These are phyloP conservation scores for Anhinga anhinga DNA, from an alignment of 2,113 vertebrate genomes.

Conservation along the genomic window DNA sequence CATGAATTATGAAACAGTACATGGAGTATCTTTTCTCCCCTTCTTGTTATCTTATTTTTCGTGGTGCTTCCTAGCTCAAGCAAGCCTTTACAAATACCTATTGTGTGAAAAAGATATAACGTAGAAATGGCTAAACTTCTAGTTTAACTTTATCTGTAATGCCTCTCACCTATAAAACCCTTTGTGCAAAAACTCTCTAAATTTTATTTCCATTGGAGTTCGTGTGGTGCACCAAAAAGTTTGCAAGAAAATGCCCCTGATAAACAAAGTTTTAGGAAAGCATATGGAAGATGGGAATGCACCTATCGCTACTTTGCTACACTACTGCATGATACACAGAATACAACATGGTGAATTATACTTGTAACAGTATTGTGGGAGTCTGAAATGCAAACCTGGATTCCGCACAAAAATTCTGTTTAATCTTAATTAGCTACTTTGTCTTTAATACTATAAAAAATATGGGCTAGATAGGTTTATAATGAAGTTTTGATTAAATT, in stretches of 20 bases:
- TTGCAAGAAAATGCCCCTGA: not conserved
- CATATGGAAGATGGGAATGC: not conserved
- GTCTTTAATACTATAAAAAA: not conserved
- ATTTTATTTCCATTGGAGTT: not conserved
- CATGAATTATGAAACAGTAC: conserved; percentile 20
- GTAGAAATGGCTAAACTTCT: not conserved
- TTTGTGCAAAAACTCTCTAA: not conserved
- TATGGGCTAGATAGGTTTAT: not conserved
- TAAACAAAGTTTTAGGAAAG: not conserved
- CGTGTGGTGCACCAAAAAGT: not conserved
- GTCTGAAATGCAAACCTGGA: not conserved
- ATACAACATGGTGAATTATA: not conserved
- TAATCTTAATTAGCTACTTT: not conserved
- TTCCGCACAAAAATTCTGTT: not conserved
- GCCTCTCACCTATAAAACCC: not conserved
- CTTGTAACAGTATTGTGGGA: not conserved
- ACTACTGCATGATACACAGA: not conserved
- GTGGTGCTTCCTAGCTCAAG: not conserved
- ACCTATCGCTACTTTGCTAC: not conserved
- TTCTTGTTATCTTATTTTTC: not conserved
- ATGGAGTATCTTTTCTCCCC: not conserved
- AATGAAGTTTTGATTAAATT: conserved; percentile 6
- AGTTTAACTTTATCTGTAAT: not conserved
- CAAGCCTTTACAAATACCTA: not conserved
- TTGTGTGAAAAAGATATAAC: not conserved